Base-by-base conservation (phyloP, 2,797 vertebrate genomes). In the Pagetopsis macropterus region DNA sequence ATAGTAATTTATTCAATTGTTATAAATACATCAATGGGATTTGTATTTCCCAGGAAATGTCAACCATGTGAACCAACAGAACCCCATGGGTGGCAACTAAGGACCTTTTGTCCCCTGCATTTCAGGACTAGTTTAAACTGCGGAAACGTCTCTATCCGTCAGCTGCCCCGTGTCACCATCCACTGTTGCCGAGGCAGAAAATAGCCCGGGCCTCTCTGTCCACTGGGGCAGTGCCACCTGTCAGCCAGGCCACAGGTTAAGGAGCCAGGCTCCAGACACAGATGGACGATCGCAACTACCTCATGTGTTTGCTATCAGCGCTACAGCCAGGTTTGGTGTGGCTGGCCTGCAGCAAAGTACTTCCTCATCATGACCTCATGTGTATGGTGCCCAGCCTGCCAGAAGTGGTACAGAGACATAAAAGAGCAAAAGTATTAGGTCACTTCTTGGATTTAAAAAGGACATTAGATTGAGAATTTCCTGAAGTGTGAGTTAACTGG, bases 191-290 rank as follows among this genome's bases (percentile, higher is more conserved):
- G 14, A 8, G 65, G 87, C 75, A 84, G 61, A 89, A 91, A 92
- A 91, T 92, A 93, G 84, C 84, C 58, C 50, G 4, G 33, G 56
- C 67, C 48, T 78, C 54, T 31, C 61, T 62, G 82, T 81, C 75
- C 83, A 49, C 78, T 62, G 75, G 83, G 63, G 77, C 73, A 72
- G 27, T 76, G 76, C 81, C 90, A 89, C 86, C 90, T 93, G 91
- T 87, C 87, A 90, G 69, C 64, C 79, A 57, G 50, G 71, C 69
- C 73, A 17, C 82, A 72, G 84, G 87, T 90, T 90, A 79, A 84
- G 78, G 71, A 86, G 70, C 62, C 74, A 67, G 69, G 23, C 80
- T 72, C 50, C 77, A 81, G 79, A 82, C 84, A 86, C 85, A 88
- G 73, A 86, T 48, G 83, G 83, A 87, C 72, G 55, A 66, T 69